phyloP scores from a whole-genome alignment of 1,140 invertebrate genomes.

The Drosophila serrata region DNA sequence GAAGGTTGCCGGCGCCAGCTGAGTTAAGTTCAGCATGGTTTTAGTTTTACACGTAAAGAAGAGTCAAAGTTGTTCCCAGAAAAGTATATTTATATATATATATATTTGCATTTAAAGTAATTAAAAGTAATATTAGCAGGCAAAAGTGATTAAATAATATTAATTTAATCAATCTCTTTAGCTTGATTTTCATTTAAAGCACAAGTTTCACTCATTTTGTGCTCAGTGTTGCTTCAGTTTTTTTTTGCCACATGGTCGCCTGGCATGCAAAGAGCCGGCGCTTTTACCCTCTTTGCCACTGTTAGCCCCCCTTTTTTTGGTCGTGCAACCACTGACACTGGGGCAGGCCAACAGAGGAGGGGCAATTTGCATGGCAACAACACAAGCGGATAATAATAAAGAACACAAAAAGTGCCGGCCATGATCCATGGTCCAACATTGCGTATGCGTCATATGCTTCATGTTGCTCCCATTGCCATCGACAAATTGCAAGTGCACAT shows the following conservation, averaged over 20 bases:
- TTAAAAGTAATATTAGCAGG: not conserved
- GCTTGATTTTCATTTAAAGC: not conserved
- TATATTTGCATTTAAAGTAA: no score
- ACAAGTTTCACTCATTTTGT: not conserved
- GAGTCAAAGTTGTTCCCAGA: no score
- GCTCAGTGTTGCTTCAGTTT: not conserved
- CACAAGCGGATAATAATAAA: constrained; percentile 1
- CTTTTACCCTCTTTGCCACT: not conserved
- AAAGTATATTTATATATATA: no score
- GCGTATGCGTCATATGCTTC: constrained; percentile 61
- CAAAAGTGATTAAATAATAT: not conserved
- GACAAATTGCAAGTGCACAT: constrained; percentile 59
- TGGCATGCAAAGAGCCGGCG: not conserved
- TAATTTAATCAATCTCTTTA: not conserved
- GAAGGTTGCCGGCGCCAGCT: constrained; percentile 59
- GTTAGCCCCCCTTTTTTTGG: constrained; percentile 12
- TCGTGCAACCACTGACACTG: constrained; percentile 27
- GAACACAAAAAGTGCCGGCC: constrained; percentile 25
- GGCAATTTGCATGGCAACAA: constrained; percentile 56
- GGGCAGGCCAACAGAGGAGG: constrained; percentile 1
- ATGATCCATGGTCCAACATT: constrained; percentile 59
- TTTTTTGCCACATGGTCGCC: constrained; percentile 1
- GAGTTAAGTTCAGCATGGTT: constrained; percentile 20
- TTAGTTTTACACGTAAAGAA: constrained; percentile 5
- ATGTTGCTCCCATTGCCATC: constrained; percentile 29